phyloP scores from a whole-genome alignment of 1,140 invertebrate species.

The Drosophila ambigua region DNA sequence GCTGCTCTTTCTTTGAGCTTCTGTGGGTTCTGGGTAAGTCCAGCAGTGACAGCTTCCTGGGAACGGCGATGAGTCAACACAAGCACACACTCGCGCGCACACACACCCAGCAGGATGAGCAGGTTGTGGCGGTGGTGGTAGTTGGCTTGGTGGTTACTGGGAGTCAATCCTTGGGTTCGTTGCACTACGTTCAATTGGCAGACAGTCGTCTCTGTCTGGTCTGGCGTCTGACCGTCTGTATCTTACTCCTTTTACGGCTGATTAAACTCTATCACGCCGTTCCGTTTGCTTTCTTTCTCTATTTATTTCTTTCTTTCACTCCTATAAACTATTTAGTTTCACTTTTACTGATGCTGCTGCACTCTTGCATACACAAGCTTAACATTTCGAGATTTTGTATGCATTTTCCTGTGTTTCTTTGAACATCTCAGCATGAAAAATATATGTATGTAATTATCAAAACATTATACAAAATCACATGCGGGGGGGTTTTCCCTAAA shows the following conservation, averaged over 20 bases:
- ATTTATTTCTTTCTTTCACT: slow-evolving; percentile 19
- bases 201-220: slow-evolving; percentile 18
- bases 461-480: slow-evolving; percentile 61
- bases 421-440: slow-evolving; percentile 39
- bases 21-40: slow-evolving; percentile 8
- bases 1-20: slow-evolving; percentile 49
- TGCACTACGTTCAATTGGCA: slow-evolving; percentile 43
- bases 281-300: slow-evolving; percentile 25
- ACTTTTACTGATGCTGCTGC: slow-evolving; percentile 28
- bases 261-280: slow-evolving; percentile 14
- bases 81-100: not conserved
- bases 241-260: slow-evolving; percentile 1
- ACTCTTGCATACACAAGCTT: slow-evolving; percentile 14
- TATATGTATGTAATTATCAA: slow-evolving; percentile 60
- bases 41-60: slow-evolving; percentile 50
- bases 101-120: slow-evolving; percentile 12
- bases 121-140: slow-evolving; percentile 17
- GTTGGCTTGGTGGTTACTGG: slow-evolving; percentile 14
- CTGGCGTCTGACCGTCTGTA: slow-evolving; percentile 9
- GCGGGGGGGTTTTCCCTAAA: slow-evolving; percentile 31
- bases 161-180: slow-evolving; percentile 53
- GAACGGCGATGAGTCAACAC: slow-evolving; percentile 58
- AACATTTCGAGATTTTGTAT: slow-evolving; percentile 39
- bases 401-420: slow-evolving; percentile 48
- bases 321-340: slow-evolving; percentile 3